Percentiles rank a stretch among this genome's conserved stretches.
phyloP scores from a whole-genome alignment of 1,140 invertebrate genomes.

The Drosophila sucinea region DNA sequence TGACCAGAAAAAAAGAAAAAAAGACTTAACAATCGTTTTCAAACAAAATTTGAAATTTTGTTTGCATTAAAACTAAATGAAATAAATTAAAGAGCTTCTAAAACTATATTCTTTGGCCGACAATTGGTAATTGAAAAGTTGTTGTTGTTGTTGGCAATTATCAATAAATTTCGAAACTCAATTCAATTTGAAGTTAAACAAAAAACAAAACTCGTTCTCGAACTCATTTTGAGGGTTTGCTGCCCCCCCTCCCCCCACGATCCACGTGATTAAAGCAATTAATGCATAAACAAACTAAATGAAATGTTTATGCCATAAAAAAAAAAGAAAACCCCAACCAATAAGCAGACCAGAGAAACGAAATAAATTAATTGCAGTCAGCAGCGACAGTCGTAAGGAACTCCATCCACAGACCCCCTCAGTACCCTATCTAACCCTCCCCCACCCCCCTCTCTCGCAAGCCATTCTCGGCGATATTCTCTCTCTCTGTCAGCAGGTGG shows the following conservation, averaged over 20 bases:
- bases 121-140: too few species aligned
- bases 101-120: too few species aligned
- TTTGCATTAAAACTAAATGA: too few species aligned
- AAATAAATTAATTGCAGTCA: constrained; percentile 75
- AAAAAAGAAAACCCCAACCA: constrained; percentile 41
- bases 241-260: too few species aligned
- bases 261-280: constrained; percentile 68
- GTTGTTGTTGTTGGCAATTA: too few species aligned
- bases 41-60: too few species aligned
- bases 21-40: too few species aligned
- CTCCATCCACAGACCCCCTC: background rate
- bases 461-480: background rate
- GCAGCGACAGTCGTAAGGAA: constrained; percentile 58
- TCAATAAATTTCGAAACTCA: too few species aligned
- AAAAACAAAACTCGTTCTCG: too few species aligned
- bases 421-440: background rate
- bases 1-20: too few species aligned
- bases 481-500: constrained; percentile 37
- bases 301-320: constrained; percentile 24
- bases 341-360: constrained; percentile 32
- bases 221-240: constrained; percentile 8
- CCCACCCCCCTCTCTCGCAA: background rate
- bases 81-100: too few species aligned
- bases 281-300: constrained; percentile 66
- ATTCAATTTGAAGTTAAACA: too few species aligned